phyloP scores from a whole-genome alignment of 2,113 vertebrate genomes.

The Spea multiplicata region DNA sequence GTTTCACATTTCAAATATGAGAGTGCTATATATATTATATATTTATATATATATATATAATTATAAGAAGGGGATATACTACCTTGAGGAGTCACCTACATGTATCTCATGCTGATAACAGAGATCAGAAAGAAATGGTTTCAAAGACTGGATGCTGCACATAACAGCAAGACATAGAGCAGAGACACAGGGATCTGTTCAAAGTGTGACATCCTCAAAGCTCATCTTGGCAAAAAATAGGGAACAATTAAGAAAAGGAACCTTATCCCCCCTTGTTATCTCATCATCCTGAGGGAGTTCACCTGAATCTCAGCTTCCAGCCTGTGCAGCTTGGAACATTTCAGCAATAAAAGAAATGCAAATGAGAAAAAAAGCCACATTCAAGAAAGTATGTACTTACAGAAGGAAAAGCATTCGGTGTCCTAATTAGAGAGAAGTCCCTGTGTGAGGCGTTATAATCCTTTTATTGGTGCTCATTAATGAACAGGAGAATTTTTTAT shows the following conservation, averaged over 20 bases:
- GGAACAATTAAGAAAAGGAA: slow-evolving; percentile 29
- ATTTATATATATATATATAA: slow-evolving; percentile 1
- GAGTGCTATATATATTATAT: no score
- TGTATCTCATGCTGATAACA: slow-evolving; percentile 18
- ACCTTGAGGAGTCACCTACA: neutral
- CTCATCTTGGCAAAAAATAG: slow-evolving; percentile 36
- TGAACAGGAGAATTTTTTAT: slow-evolving; percentile 21
- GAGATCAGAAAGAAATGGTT: slow-evolving; percentile 29
- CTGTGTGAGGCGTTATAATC: slow-evolving; percentile 44
- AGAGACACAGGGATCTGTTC: slow-evolving; percentile 13
- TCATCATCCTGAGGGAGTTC: slow-evolving; percentile 34
- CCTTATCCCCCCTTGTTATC: neutral
- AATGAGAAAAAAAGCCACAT: slow-evolving; percentile 41
- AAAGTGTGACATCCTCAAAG: slow-evolving; percentile 35
- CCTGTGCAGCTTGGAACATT: slow-evolving; percentile 30
- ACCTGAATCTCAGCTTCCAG: slow-evolving; percentile 39
- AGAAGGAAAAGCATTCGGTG: slow-evolving; percentile 16
- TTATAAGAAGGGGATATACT: neutral
- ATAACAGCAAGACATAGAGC: slow-evolving; percentile 31
- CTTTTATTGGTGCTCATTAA: slow-evolving; percentile 47
- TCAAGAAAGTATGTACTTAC: slow-evolving; percentile 45
- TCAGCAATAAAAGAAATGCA: slow-evolving; percentile 44
- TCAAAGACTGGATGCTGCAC: slow-evolving; percentile 27
- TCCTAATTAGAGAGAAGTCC: slow-evolving; percentile 46
- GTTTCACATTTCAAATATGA: no score